Evolutionary conservation across 2,113 vertebrate genomes (phyloP).

Genomic region (Bujurquina vittata): DNA sequence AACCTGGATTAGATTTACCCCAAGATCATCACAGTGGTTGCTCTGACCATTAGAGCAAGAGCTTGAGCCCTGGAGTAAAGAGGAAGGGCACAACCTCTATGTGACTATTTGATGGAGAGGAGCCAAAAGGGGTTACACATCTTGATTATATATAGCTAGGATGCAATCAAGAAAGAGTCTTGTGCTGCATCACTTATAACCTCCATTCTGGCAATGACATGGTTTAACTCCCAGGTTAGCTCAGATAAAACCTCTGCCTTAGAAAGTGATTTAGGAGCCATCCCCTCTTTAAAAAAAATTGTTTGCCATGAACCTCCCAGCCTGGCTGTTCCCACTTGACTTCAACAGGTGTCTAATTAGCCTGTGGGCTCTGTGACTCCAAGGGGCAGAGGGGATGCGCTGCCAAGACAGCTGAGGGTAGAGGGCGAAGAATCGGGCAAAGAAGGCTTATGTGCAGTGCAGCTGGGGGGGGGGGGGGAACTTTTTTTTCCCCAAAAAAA

Average conservation of each 20-base stretch:
- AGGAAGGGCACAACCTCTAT: slow-evolving; percentile 41
- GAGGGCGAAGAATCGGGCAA: slow-evolving; percentile 21
- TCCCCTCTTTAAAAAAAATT: slow-evolving; percentile 20
- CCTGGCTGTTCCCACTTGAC: slow-evolving; percentile 52
- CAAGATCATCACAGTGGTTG: slow-evolving; percentile 32
- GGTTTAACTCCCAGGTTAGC: slow-evolving; percentile 19
- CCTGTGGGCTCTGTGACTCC: slow-evolving; percentile 61
- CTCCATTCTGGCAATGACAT: slow-evolving; percentile 16
- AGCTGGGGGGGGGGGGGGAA: background rate
- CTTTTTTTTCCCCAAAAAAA: slow-evolving; percentile 1
- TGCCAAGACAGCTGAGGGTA: slow-evolving; percentile 67
- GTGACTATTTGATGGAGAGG: slow-evolving; percentile 45
- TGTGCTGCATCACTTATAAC: slow-evolving; percentile 22
- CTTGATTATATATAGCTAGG: slow-evolving; percentile 53
- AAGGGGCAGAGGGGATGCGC: slow-evolving; percentile 31
- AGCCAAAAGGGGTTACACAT: slow-evolving; percentile 35
- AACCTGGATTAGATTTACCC: slow-evolving; percentile 58
- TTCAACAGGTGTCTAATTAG: slow-evolving; percentile 78
- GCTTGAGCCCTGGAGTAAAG: slow-evolving; percentile 34
- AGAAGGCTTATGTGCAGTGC: slow-evolving; percentile 9
- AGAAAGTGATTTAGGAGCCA: slow-evolving; percentile 44
- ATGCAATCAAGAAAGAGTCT: slow-evolving; percentile 37
- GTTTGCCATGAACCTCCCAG: slow-evolving; percentile 23
- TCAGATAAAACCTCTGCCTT: background rate
- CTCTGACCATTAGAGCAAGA: slow-evolving; percentile 53